Conservation (phyloP, 2,113 vertebrate genomes). For the Pseudolaguvia tuberculata region DNA sequence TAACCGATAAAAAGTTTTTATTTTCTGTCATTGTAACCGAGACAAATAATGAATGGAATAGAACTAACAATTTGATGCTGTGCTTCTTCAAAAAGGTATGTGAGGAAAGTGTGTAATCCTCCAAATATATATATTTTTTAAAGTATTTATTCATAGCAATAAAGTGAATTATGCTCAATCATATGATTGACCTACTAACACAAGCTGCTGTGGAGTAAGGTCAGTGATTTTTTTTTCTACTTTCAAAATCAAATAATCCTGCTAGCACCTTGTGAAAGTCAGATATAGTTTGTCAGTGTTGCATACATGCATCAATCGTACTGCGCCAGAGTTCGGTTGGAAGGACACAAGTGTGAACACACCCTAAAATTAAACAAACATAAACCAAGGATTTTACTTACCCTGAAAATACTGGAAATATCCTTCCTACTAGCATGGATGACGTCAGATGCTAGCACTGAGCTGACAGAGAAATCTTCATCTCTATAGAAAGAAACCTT, state of each 20-base stretch:
- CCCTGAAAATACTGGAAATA: constrained; percentile 96
- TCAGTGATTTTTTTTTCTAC: neutral
- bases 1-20: neutral
- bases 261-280: too few relatives aligned
- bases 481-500: constrained; percentile 70
- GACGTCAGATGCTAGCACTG: constrained; percentile 94
- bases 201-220: neutral
- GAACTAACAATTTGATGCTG: neutral
- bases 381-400: constrained; percentile 63
- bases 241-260: neutral
- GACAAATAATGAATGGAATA: neutral
- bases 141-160: too few relatives aligned
- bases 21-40: neutral
- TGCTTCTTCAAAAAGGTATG: neutral
- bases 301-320: too few relatives aligned
- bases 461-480: constrained; percentile 97
- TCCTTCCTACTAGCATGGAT: constrained; percentile 97
- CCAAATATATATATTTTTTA: neutral
- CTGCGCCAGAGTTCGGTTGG: too few relatives aligned
- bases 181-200: neutral
- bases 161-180: neutral
- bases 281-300: too few relatives aligned
- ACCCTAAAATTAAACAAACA: neutral
- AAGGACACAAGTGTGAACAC: too few relatives aligned
- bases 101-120: too few relatives aligned